These are phyloP conservation scores for Beaufortia kweichowensis DNA, from an alignment of 2,113 vertebrate species.

Conservation along the genomic window DNA sequence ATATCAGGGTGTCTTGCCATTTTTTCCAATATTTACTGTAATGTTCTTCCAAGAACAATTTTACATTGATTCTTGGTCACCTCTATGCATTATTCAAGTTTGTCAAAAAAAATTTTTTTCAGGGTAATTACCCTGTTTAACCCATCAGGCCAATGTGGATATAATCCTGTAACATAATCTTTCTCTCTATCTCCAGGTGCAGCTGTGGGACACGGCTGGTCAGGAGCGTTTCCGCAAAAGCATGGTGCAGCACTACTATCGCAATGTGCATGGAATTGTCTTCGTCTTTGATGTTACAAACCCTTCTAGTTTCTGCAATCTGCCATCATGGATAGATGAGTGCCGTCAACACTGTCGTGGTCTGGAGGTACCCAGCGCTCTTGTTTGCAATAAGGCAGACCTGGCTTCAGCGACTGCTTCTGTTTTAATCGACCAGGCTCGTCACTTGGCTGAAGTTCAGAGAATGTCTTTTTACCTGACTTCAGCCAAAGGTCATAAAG, in stretches of 20 bases:
- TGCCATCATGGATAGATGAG: conserved; percentile 89
- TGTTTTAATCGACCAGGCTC: conserved; percentile 83
- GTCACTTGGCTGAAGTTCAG: conserved; percentile 86
- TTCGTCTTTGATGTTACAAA: conserved; percentile 92
- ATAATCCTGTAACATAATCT: neutral
- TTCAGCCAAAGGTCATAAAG: conserved; percentile 85
- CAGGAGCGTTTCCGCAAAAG: conserved; percentile 75
- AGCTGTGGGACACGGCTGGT: conserved; percentile 95
- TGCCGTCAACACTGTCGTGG: conserved; percentile 86
- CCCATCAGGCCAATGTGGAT: neutral
- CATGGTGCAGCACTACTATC: conserved; percentile 82
- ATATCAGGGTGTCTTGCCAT: too few species aligned
- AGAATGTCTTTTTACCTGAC: conserved; percentile 91
- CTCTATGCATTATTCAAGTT: neutral
- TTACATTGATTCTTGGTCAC: neutral
- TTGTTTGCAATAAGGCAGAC: conserved; percentile 94
- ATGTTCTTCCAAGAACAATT: neutral
- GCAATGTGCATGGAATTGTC: conserved; percentile 90
- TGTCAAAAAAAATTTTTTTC: too few species aligned
- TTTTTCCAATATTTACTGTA: too few species aligned
- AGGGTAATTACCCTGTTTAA: too few species aligned
- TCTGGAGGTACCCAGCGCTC: conserved; percentile 84
- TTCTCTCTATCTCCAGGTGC: conserved; percentile 75
- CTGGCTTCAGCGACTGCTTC: conserved; percentile 76
- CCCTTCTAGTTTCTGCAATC: conserved; percentile 81